Base-by-base conservation (phyloP, 2,797 vertebrate genomes). In the Decapterus maruadsi region DNA sequence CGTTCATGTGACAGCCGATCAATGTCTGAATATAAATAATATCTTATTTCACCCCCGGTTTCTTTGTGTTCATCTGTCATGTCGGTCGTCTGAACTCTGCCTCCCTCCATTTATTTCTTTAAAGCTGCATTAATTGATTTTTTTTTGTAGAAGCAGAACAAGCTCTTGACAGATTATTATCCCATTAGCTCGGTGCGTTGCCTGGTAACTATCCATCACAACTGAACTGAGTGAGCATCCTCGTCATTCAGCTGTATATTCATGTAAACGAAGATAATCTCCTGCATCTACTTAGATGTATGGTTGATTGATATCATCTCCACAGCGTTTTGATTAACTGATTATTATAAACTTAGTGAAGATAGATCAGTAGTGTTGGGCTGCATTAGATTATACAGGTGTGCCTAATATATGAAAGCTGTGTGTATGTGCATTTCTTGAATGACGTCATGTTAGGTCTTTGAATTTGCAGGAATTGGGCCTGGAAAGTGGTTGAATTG, bases 1-100 rank as follows among this genome's bases (percentile, higher is more conserved):
- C 38, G 56, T 74, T 76, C 14, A 31, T 75, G 46, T 55, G 70
- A 80, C 50, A 42, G 51, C 65, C 56, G 38, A 71, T 84, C 55
- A 54, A 72, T 81, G 67, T 75, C 72, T 58, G 16, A 8, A 46
- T 46, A 46, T 16, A 42, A 59, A 66, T 34, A 42, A 56, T 57
- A 29, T 31, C 26, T 56, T 12, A 14, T 68, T 57, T 59, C 4
- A 17, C 26, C 9, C 40, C 29, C 58, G 19, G 38, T 20, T 22
- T 22, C n/a, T 56, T 40, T 59, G 22, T 68, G 56, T 68, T 65
- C 3, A 22, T 58, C 53, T 48, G 11, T 61, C 26, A 2, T 66
- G 45, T 34, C 8, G 57, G 46, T 36, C 17, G 20, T 66, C 55
- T 50, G 1, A 45, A 34, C 19, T 12, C 26, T 26, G 26, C 26